phyloP scores from a whole-genome alignment of 2,113 vertebrate genomes.

The Hemiprocne comata region DNA sequence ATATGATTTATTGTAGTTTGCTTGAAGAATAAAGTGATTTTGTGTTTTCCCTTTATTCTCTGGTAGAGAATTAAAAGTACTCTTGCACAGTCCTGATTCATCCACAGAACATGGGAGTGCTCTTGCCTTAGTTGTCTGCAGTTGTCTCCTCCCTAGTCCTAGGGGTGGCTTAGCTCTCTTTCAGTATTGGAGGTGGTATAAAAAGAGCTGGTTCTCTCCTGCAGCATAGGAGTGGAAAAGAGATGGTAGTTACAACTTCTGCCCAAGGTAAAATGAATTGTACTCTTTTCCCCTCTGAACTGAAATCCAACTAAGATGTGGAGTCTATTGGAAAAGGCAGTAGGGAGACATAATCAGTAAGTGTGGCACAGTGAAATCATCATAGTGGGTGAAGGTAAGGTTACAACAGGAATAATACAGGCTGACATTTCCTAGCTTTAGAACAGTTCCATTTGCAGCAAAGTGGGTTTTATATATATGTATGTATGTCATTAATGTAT shows the following conservation, averaged over 20 bases:
- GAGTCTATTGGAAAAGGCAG: not conserved
- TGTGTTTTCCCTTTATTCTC: not conserved
- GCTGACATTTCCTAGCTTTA: not conserved
- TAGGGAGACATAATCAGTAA: not conserved
- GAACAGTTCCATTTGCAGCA: not conserved
- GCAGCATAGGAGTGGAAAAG: not conserved
- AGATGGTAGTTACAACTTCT: not conserved
- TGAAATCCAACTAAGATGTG: not conserved
- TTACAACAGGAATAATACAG: not conserved
- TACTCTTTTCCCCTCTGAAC: not conserved
- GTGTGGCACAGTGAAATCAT: not conserved
- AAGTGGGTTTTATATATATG: not conserved
- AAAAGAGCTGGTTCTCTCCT: not conserved
- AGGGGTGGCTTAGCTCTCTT: not conserved
- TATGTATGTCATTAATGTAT: not conserved
- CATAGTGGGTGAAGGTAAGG: not conserved
- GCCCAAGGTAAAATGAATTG: rapidly evolving
- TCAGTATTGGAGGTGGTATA: not conserved
- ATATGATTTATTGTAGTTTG: not conserved
- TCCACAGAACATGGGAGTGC: not conserved
- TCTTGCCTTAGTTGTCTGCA: not conserved
- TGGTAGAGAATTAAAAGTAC: not conserved
- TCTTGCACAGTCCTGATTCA: not conserved
- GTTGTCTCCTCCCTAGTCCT: not conserved
- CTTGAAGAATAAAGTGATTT: not conserved